phyloP scores from a whole-genome alignment of 1,140 invertebrate species.

The Drosophila funebris region DNA sequence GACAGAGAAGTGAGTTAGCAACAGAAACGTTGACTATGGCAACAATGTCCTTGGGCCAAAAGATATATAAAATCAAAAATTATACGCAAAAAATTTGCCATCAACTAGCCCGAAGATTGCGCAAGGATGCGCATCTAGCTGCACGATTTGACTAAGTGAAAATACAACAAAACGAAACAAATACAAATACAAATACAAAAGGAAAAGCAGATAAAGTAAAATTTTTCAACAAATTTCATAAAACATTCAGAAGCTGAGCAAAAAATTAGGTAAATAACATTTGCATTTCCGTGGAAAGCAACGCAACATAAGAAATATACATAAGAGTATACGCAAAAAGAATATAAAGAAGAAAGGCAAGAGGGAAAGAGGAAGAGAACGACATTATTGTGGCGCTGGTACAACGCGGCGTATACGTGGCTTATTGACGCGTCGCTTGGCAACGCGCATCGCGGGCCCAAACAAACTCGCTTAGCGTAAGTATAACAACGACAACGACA shows the following conservation, averaged over 20 bases:
- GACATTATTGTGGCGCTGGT: conserved; percentile 33
- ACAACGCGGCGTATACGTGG: conserved; percentile 46
- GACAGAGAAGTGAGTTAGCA: not conserved
- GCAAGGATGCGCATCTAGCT: conserved; percentile 63
- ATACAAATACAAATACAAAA: not conserved
- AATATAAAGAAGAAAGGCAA: not conserved
- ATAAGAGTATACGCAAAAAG: not conserved
- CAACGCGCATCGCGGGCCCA: conserved; percentile 39
- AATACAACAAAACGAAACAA: conserved; percentile 13
- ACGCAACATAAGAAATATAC: not conserved
- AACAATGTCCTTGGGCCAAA: conserved; percentile 77
- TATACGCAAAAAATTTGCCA: conserved; percentile 73
- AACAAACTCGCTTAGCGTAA: conserved; percentile 41
- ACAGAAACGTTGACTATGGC: conserved; percentile 10
- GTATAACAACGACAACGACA: conserved; percentile 1
- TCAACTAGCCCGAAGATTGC: conserved; percentile 64
- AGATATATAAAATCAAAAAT: conserved; percentile 78
- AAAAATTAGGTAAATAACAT: conserved; percentile 77
- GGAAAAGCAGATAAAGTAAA: conserved; percentile 6
- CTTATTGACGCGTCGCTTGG: conserved; percentile 43
- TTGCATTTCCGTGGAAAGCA: conserved; percentile 53
- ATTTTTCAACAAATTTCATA: conserved; percentile 24
- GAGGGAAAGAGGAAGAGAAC: conserved; percentile 3
- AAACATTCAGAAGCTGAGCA: conserved; percentile 45
- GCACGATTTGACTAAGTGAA: conserved; percentile 65